These are phyloP conservation scores for Rhingia campestris DNA, from an alignment of 2,888 invertebrate species.

Conservation along the genomic window DNA sequence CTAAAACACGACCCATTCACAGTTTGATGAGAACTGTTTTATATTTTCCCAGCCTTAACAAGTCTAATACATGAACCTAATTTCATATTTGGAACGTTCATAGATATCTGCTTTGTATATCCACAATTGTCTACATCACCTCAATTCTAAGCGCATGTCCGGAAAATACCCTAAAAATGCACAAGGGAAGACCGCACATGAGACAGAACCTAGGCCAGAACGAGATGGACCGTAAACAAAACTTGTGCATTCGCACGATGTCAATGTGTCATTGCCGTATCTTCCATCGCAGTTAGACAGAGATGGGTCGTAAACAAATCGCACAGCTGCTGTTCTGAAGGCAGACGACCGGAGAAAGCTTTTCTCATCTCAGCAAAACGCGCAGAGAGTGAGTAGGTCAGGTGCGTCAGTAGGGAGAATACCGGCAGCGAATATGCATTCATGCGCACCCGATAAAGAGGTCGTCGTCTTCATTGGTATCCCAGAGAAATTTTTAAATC, in stretches of 20 bases:
- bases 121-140: background rate
- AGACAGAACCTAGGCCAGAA: constrained; percentile 54
- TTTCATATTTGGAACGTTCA: background rate
- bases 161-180: constrained; percentile 19
- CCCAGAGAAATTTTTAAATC: background rate
- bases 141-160: constrained; percentile 40
- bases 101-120: background rate
- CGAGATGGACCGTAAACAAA: constrained; percentile 73
- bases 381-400: constrained; percentile 69
- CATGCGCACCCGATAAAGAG: constrained; percentile 58
- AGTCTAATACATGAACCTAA: background rate
- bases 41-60: background rate
- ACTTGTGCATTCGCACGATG: constrained; percentile 49
- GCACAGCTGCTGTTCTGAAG: constrained; percentile 56
- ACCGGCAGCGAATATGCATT: constrained; percentile 57
- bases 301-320: constrained; percentile 74
- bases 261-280: constrained; percentile 62
- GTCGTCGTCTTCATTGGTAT: constrained; percentile 2
- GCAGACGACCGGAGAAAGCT: constrained; percentile 37
- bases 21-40: background rate
- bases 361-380: constrained; percentile 26
- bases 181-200: constrained; percentile 7
- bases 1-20: background rate
- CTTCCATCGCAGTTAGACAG: constrained; percentile 69
- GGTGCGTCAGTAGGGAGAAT: constrained; percentile 56